Evolutionary conservation across 2,113 vertebrate genomes (phyloP).

Genomic region (Eudyptes chrysolophus): DNA sequence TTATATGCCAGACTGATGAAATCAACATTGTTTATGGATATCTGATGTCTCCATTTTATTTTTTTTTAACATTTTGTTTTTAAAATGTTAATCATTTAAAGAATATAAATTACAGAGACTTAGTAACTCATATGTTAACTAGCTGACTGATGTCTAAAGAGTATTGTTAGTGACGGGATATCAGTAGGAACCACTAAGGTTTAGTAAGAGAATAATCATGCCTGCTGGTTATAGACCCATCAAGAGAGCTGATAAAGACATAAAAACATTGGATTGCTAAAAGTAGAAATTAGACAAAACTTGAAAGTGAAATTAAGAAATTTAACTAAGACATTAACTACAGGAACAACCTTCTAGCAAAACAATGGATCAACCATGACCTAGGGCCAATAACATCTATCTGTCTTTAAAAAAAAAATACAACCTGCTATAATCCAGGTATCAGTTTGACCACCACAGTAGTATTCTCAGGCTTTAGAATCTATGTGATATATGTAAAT

Average conservation of each 20-base stretch:
- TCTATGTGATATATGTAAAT: not conserved
- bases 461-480: not conserved
- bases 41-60: not conserved
- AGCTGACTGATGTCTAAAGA: not conserved
- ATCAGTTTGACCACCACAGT: not conserved
- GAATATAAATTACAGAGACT: not conserved
- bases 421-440: not conserved
- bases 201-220: not conserved
- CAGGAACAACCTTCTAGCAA: not conserved
- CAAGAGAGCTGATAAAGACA: not conserved
- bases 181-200: not conserved
- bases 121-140: not conserved
- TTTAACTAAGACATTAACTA: not conserved
- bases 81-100: not conserved
- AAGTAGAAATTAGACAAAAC: not conserved
- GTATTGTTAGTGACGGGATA: not conserved
- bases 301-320: not conserved
- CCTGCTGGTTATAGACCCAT: not conserved
- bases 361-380: not conserved
- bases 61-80: not conserved
- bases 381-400: accelerated
- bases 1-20: not conserved
- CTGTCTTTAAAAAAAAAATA: not conserved
- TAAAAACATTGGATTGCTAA: not conserved
- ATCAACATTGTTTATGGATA: not conserved